phyloP scores from a whole-genome alignment of 2,888 invertebrate genomes.

The Acholoe squamosa region DNA sequence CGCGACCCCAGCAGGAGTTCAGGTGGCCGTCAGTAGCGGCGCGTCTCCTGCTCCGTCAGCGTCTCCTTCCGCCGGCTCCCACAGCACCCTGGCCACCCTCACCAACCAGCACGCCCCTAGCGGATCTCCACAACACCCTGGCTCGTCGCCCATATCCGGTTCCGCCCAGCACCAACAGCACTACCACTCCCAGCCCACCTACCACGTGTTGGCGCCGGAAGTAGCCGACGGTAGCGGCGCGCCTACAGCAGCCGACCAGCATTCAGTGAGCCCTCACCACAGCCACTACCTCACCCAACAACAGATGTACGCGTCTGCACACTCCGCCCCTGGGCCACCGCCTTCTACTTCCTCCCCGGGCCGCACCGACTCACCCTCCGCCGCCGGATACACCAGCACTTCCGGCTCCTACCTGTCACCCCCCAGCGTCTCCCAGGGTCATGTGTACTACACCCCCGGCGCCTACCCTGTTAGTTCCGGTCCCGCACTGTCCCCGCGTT shows the following conservation, averaged over 20 bases:
- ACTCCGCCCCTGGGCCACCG: background rate
- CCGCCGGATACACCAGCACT: background rate
- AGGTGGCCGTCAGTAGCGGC: background rate
- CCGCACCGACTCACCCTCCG: background rate
- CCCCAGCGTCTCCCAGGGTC: background rate
- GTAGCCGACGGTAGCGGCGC: background rate
- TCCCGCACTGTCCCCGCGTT: conserved; percentile 42
- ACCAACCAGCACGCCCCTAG: background rate
- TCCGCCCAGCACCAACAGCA: background rate
- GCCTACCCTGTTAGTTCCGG: background rate
- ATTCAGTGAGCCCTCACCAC: background rate
- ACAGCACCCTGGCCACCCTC: conserved; percentile 45
- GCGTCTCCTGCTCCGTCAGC: conserved; percentile 14
- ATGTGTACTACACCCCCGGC: conserved; percentile 4
- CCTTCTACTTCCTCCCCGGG: background rate
- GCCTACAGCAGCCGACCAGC: background rate
- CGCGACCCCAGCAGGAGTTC: background rate
- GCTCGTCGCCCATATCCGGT: background rate
- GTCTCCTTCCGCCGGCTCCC: background rate
- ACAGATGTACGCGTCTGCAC: background rate
- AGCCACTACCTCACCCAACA: conserved; percentile 10
- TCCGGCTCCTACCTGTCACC: background rate
- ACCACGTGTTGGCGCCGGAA: conserved; percentile 28
- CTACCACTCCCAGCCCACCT: background rate
- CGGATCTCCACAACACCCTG: background rate